phyloP scores from a whole-genome alignment of 2,888 invertebrate species.

The Rotaria macrura region DNA sequence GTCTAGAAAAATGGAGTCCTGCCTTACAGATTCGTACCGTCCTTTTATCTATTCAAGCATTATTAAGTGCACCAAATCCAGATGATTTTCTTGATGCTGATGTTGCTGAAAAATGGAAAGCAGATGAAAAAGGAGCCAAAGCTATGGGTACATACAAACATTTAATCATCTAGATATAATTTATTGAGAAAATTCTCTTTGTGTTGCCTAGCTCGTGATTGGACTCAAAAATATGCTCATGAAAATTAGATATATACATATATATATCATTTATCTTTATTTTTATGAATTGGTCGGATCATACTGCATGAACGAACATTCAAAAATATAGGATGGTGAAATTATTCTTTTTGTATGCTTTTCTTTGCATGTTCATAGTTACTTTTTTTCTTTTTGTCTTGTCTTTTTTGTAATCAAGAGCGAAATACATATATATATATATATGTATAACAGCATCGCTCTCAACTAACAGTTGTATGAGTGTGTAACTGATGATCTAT shows the following conservation, averaged over 20 bases:
- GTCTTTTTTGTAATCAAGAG: background rate
- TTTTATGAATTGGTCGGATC: background rate
- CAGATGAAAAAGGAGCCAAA: slow-evolving; percentile 92
- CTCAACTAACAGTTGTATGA: background rate
- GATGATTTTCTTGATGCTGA: slow-evolving; percentile 97
- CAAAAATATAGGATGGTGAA: background rate
- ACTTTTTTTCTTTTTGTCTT: background rate
- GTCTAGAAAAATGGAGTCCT: slow-evolving; percentile 74
- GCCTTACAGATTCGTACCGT: slow-evolving; percentile 98
- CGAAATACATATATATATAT: background rate
- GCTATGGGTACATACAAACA: slow-evolving; percentile 46
- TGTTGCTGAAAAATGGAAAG: slow-evolving; percentile 98
- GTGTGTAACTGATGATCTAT: background rate
- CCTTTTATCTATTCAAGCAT: slow-evolving; percentile 88
- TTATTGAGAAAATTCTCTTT: too few species aligned
- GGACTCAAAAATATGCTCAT: slow-evolving; percentile 33
- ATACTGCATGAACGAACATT: background rate
- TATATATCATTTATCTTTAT: background rate
- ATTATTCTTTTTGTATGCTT: background rate
- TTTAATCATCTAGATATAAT: background rate
- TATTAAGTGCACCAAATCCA: slow-evolving; percentile 96
- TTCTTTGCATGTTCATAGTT: background rate
- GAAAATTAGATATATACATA: background rate
- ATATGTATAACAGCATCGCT: background rate
- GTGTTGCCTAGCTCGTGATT: slow-evolving; percentile 16